Conservation (phyloP, 2,888 invertebrate species). For the Dugesia japonica region DNA sequence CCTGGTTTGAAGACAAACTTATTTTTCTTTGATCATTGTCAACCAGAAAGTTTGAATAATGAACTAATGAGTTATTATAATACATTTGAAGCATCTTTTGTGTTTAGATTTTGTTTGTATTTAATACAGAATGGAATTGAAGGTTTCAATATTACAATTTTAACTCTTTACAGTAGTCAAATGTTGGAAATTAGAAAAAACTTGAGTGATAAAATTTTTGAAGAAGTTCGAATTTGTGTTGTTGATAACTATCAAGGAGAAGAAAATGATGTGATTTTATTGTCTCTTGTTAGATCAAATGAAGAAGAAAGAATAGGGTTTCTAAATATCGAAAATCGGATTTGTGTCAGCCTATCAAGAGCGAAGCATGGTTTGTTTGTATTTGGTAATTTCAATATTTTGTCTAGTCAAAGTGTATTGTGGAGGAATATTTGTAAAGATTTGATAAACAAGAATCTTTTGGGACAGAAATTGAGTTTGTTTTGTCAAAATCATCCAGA, state of each 20-base stretch:
- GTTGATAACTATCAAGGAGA: constrained; percentile 69
- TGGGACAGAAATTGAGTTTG: constrained; percentile 33
- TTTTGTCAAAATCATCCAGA: constrained; percentile 36
- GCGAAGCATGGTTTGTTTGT: constrained; percentile 50
- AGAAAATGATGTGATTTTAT: constrained; percentile 49
- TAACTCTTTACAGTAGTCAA: constrained; percentile 36
- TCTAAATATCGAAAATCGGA: constrained; percentile 55
- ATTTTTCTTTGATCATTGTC: constrained; percentile 35
- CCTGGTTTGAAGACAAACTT: constrained; percentile 33
- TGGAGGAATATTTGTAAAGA: constrained; percentile 38
- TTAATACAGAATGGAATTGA: constrained; percentile 34
- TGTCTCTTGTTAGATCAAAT: constrained; percentile 45
- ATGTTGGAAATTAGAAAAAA: not conserved
- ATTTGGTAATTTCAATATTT: constrained; percentile 41
- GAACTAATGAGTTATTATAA: constrained; percentile 34
- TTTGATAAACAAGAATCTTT: constrained; percentile 46
- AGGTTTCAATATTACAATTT: constrained; percentile 33
- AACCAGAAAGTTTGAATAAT: constrained; percentile 26
- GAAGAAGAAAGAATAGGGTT: constrained; percentile 41
- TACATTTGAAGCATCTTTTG: constrained; percentile 34
- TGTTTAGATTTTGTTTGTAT: constrained; percentile 31
- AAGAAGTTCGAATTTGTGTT: constrained; percentile 54
- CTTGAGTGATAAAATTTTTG: constrained; percentile 12
- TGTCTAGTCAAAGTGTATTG: constrained; percentile 37
- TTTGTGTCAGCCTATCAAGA: constrained; percentile 63